A percentile compares a stretch with the other conserved stretches of the same genome.
Conservation (phyloP, 2,888 invertebrate genomes). For the Allophyes oxyacanthae region DNA sequence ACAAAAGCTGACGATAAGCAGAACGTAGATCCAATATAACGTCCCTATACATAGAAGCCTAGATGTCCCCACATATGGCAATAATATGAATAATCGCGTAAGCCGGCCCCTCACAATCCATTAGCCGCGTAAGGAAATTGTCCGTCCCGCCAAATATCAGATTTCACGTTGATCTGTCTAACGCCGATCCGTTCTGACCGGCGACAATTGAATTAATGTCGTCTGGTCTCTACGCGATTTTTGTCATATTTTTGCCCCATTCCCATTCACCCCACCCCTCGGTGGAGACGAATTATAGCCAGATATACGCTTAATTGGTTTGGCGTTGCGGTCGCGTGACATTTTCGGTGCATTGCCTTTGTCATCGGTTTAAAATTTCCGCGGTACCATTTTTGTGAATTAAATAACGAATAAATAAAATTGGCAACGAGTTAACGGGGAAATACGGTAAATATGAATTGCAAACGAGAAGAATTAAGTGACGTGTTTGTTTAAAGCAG, state of each 20-base stretch:
- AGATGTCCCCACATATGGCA: constrained; percentile 55
- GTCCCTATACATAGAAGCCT: constrained; percentile 43
- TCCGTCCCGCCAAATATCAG: constrained; percentile 85
- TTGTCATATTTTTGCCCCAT: constrained; percentile 81
- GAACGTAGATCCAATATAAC: constrained; percentile 25
- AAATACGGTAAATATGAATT: constrained; percentile 43
- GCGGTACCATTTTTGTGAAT: constrained; percentile 74
- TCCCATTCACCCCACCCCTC: constrained; percentile 62
- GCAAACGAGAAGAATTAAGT: constrained; percentile 54
- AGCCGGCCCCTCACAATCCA: constrained; percentile 78
- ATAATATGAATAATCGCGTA: constrained; percentile 75
- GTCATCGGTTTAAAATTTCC: constrained; percentile 84
- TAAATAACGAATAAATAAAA: constrained; percentile 67
- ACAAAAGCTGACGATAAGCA: constrained; percentile 37
- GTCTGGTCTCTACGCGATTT: constrained; percentile 83
- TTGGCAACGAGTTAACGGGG: constrained; percentile 41
- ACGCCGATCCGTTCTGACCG: constrained; percentile 84
- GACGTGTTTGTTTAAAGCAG: constrained; percentile 46
- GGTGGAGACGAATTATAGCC: constrained; percentile 77
- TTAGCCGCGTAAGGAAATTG: constrained; percentile 82
- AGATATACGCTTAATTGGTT: constrained; percentile 87
- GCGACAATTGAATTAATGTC: constrained; percentile 86
- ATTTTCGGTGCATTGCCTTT: constrained; percentile 86
- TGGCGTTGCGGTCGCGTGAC: constrained; percentile 85
- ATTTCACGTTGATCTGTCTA: constrained; percentile 86